A percentile compares a stretch with the other conserved stretches of the same genome.
phyloP scores from a whole-genome alignment of 2,797 vertebrate genomes.

The Percopsis omiscomaycus region DNA sequence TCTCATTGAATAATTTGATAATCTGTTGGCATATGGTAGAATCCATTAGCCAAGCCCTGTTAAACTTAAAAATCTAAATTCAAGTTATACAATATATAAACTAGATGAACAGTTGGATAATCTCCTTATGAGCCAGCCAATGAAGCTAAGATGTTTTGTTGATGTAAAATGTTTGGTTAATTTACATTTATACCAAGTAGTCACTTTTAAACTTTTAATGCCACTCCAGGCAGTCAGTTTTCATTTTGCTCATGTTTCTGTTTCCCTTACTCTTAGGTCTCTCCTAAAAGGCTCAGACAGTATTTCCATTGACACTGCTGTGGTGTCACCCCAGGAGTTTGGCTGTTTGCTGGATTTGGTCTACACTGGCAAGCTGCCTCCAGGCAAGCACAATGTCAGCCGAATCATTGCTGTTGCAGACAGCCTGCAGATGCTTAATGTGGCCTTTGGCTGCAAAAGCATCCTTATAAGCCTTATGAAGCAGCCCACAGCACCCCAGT shows the following conservation, averaged over 20 bases:
- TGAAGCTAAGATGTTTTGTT: no score
- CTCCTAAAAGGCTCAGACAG: conserved; percentile 82
- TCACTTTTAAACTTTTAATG: no score
- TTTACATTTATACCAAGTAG: no score
- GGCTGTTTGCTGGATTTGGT: conserved; percentile 84
- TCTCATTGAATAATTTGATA: neutral
- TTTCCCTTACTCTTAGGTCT: conserved; percentile 61
- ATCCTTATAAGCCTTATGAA: conserved; percentile 81
- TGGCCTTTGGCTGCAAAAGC: conserved; percentile 86
- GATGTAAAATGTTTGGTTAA: no score
- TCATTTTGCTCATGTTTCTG: neutral
- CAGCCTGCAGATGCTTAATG: conserved; percentile 91
- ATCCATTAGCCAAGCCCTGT: no score
- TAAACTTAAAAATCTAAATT: no score
- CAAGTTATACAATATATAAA: no score
- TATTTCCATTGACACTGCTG: conserved; percentile 81
- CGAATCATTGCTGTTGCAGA: conserved; percentile 83
- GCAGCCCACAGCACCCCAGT: conserved; percentile 12
- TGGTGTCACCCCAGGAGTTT: conserved; percentile 86
- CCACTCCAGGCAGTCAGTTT: no score
- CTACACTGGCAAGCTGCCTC: conserved; percentile 84
- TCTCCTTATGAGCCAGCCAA: no score
- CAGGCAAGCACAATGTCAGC: conserved; percentile 86
- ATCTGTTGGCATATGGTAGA: no score
- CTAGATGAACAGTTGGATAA: no score